Base-by-base conservation (phyloP, 2,113 vertebrate species). In the Grantiella picta region DNA sequence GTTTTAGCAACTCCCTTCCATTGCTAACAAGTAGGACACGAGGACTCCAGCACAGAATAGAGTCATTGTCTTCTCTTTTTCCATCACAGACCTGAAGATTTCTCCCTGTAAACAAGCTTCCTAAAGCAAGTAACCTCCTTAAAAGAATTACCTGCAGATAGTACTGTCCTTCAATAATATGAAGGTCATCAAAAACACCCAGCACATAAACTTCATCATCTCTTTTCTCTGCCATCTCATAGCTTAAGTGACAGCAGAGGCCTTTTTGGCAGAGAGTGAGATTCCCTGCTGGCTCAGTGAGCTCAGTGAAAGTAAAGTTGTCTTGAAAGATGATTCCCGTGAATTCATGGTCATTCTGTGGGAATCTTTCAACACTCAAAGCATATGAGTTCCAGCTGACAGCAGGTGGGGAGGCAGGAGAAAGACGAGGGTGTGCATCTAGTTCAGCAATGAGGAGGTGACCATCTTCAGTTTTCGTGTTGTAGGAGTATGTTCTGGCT, bases 231-330 rank as follows among this genome's bases (percentile, higher is more conserved):
- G 49, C 73, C 94, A 97, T 97, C 65, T 71, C 83, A 52, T 98
- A 98, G 49, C 49, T 94, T 92, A 98, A 88, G 53, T 98, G 97
- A 89, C 98, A 98, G 65, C 97, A 98, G 63, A 98, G 92, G 16
- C 92, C 82, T 15, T 98, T 98, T 86, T 98, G 98, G 73, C 97
- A 98, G 80, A 98, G 44, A 2, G 95, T 95, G 64, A 89, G 16
- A 75, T 93, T 94, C 54, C 92, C 96, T 27, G 36, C 90, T 29
- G 83, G 76, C 33, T 88, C 86, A 18, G 73, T 66, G 59, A 98
- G 94, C 31, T 96, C 91, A 0, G 47, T 96, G 64, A 98, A 98
- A 64, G 95, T 97, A 77, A 96, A 98, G 22, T 6, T 11, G 79
- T 98, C 97, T 15, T 94, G 73, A 92, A 98, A 98, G 95, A 98